These are phyloP conservation scores for Sebastes fasciatus DNA, from an alignment of 2,113 vertebrate species.

Conservation along the genomic window DNA sequence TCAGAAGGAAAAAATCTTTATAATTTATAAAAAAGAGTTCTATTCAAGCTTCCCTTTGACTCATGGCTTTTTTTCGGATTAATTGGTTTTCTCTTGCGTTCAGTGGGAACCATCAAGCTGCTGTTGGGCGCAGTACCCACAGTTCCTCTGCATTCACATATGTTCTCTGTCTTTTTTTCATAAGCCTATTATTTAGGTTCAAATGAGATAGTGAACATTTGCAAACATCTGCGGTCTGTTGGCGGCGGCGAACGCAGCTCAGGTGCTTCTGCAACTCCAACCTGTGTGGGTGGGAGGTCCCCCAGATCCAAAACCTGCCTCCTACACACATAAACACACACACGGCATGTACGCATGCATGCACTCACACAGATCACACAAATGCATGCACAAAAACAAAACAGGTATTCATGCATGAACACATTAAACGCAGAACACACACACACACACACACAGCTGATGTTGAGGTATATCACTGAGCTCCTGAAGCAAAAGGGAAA, in stretches of 20 bases:
- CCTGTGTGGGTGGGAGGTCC: constrained; percentile 72
- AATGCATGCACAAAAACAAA: not conserved
- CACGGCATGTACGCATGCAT: not conserved
- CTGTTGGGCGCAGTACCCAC: constrained; percentile 37
- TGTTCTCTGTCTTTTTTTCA: constrained; percentile 51
- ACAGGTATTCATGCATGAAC: constrained; percentile 8
- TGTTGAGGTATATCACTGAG: constrained; percentile 42
- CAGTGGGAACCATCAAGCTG: constrained; percentile 15
- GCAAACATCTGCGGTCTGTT: constrained; percentile 70
- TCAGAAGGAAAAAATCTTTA: constrained; percentile 2
- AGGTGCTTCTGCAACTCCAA: constrained; percentile 71
- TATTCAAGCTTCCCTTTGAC: constrained; percentile 40
- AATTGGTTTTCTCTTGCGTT: constrained; percentile 34
- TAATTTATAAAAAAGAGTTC: constrained; percentile 30
- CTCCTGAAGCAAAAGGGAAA: constrained; percentile 37
- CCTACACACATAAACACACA: constrained; percentile 60
- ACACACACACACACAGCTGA: not conserved
- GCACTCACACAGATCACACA: constrained; percentile 9
- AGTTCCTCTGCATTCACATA: constrained; percentile 44
- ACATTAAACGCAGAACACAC: not conserved
- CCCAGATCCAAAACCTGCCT: constrained; percentile 62
- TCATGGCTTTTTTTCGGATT: constrained; percentile 43
- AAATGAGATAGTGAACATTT: constrained; percentile 66
- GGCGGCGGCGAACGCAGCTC: constrained; percentile 57
- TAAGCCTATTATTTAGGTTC: constrained; percentile 43